Evolutionary conservation across 2,113 vertebrate species (phyloP).

Genomic region (Empidonax traillii): DNA sequence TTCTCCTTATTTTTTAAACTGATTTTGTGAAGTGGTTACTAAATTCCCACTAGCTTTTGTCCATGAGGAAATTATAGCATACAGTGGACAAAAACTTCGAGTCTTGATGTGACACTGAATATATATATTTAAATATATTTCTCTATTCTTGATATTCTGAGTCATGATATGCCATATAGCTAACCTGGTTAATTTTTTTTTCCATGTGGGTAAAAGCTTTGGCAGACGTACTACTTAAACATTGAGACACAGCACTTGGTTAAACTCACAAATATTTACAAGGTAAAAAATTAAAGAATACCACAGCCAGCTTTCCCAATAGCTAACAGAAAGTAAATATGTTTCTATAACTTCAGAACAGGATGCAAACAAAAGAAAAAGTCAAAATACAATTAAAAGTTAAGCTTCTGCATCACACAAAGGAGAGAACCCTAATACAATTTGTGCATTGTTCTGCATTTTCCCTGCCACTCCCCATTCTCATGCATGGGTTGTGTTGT

Average conservation of each 20-base stretch:
- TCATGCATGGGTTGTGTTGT: not conserved
- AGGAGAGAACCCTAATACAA: not conserved
- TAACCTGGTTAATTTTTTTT: not conserved
- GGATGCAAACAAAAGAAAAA: conserved; percentile 33
- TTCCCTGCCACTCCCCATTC: not conserved
- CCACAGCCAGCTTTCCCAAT: not conserved
- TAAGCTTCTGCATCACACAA: not conserved
- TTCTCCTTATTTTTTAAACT: not conserved
- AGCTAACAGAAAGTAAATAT: conserved; percentile 28
- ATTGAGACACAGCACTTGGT: not conserved
- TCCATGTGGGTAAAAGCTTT: not conserved
- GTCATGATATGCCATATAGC: not conserved
- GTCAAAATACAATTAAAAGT: not conserved
- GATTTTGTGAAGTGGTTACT: not conserved
- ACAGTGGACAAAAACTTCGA: not conserved
- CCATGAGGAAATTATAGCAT: not conserved
- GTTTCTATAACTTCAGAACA: conserved; percentile 6
- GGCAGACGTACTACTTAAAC: not conserved
- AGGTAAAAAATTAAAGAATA: not conserved
- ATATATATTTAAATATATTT: not conserved
- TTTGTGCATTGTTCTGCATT: not conserved
- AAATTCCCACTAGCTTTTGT: not conserved
- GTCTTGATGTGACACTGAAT: not conserved
- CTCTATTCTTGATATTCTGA: not conserved
- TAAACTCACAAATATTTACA: conserved; percentile 46